Percentiles rank a stretch among this genome's conserved stretches.
Evolutionary conservation across 2,888 invertebrate species (phyloP).

Genomic region (Sinelater perroti): DNA sequence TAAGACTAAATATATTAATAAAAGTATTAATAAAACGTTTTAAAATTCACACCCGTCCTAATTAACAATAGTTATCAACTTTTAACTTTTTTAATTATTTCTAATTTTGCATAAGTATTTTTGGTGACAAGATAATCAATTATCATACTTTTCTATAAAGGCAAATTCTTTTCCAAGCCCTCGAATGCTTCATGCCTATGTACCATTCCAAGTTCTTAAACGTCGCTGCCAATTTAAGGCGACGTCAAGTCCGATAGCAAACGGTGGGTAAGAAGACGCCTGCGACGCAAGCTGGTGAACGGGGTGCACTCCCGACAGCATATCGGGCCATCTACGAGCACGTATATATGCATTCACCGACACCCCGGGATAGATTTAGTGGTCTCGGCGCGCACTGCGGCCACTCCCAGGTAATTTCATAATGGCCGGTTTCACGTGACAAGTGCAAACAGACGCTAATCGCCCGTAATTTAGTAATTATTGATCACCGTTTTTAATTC

Average conservation of each 20-base stretch:
- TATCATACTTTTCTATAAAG: too few relatives aligned
- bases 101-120: too few relatives aligned
- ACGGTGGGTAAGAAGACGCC: too few relatives aligned
- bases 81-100: too few relatives aligned
- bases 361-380: slow-evolving; percentile 36
- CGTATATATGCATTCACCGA: slow-evolving; percentile 28
- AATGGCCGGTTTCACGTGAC: slow-evolving; percentile 59
- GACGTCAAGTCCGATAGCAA: not conserved
- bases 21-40: too few relatives aligned
- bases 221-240: not conserved
- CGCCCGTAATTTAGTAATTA: slow-evolving; percentile 59
- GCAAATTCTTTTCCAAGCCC: too few relatives aligned
- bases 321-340: slow-evolving; percentile 26
- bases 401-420: slow-evolving; percentile 59
- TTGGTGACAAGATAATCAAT: too few relatives aligned
- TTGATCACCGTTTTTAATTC: slow-evolving; percentile 56
- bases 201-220: slow-evolving; percentile 3
- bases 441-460: slow-evolving; percentile 59
- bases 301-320: slow-evolving; percentile 8
- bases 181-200: not conserved
- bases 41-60: too few relatives aligned
- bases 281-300: slow-evolving; percentile 8
- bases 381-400: slow-evolving; percentile 36
- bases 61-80: too few relatives aligned
- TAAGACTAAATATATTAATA: too few relatives aligned